Evolutionary conservation across 2,797 vertebrate species (phyloP), one percentile per base, ranked within the genome.

Genomic region (Leuciscus waleckii): DNA sequence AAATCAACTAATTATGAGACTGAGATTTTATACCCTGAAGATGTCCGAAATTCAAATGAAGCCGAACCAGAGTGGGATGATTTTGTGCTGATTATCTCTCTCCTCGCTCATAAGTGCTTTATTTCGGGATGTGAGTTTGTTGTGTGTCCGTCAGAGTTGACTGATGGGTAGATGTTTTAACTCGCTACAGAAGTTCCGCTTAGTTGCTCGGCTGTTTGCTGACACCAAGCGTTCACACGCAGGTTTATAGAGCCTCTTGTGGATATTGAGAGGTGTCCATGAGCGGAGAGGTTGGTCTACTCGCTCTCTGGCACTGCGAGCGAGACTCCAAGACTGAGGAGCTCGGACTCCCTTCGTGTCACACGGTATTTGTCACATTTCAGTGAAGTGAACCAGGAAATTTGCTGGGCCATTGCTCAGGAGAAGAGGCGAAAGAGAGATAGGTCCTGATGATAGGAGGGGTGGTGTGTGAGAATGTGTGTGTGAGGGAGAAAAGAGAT

Each of bases 301-400:
- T 79, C 68, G 88, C 85, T 89, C 89, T 88, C 77, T 88, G 86
- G 63, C 78, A 69, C 79, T 23, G 67, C 68, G 70, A 87, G 83
- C 80, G 75, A 65, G 77, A 67, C 83, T 87, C 78, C 43, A 61
- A 87, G 81, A 88, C 77, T 68, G 85, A 88, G 86, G 67, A 82
- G 79, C 75, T 69, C 73, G 83, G 76, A 86, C 71, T 89, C 83
- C 88, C 83, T 86, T 51, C n/a, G 63, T 89, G 91, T 90, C 88
- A 89, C 89, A 86, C 58, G 79, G 71, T 90, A 87, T 91, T 88
- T 91, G 91, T 92, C 87, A 91, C 88, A 90, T 92, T 89, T 90
- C 88, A 88, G 88, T 89, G 90, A 91, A 90, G 89, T 91, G 90
- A 91, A 91, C 89, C 90, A 86, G 89, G 89, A 91, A 91, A 91